Evolutionary conservation across 2,888 invertebrate species (phyloP).

Genomic region (Melieria omissa): DNA sequence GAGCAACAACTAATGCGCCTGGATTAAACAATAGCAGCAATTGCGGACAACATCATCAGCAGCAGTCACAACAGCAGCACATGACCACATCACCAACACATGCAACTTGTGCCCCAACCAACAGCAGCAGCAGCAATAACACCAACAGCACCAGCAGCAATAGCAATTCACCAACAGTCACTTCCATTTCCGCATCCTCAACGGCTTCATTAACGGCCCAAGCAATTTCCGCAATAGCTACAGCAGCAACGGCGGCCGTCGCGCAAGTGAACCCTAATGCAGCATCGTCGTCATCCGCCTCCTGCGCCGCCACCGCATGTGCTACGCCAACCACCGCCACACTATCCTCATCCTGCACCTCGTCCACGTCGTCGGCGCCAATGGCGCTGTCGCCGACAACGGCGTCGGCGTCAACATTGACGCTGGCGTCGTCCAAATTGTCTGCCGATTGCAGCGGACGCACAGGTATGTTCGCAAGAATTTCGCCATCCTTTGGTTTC

Average conservation of each 20-base stretch:
- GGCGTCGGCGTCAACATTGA: conserved; percentile 41
- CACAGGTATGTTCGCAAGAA: conserved; percentile 70
- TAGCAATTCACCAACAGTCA: conserved; percentile 1
- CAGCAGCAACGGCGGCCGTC: conserved; percentile 37
- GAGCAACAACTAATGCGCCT: conserved; percentile 34
- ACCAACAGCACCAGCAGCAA: conserved; percentile 42
- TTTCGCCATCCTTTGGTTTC: no score
- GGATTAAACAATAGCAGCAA: conserved; percentile 42
- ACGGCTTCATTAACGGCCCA: conserved; percentile 51
- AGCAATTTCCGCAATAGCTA: conserved; percentile 47
- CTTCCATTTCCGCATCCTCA: conserved; percentile 40
- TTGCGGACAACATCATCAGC: conserved; percentile 43
- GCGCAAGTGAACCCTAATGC: background rate
- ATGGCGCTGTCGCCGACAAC: conserved; percentile 43
- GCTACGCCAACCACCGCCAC: conserved; percentile 39
- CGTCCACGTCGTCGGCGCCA: conserved; percentile 32
- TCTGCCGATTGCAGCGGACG: conserved; percentile 72
- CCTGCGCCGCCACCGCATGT: conserved; percentile 35
- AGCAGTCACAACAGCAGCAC: conserved; percentile 43
- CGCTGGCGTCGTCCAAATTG: conserved; percentile 56
- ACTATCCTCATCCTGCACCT: conserved; percentile 32
- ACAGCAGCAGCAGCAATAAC: conserved; percentile 43
- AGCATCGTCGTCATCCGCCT: conserved; percentile 28
- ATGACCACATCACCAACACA: conserved; percentile 51
- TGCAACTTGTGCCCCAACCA: conserved; percentile 45